These are phyloP conservation scores for Balaeniceps rex DNA, from an alignment of 2,113 vertebrate genomes.

Conservation along the genomic window DNA sequence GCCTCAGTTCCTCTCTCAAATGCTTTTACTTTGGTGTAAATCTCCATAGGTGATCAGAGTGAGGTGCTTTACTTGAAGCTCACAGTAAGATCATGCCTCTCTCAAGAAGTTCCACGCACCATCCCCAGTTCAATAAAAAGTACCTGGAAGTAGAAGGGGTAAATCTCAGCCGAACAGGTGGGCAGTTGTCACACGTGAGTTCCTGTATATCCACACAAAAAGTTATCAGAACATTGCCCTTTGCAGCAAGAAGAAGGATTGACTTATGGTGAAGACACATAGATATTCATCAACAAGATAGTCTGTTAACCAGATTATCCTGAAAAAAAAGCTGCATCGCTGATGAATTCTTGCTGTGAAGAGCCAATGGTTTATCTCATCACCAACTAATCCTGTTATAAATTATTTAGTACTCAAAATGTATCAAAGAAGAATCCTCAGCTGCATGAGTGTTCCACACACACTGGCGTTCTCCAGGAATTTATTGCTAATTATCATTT, in stretches of 20 bases:
- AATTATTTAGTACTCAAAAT: background rate
- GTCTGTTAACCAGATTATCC: background rate
- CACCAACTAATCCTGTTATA: background rate
- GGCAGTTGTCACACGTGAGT: background rate
- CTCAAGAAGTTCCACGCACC: background rate
- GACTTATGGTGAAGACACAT: background rate
- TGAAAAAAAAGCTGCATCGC: background rate
- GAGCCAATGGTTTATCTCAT: constrained; percentile 18
- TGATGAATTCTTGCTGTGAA: background rate
- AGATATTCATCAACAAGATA: background rate
- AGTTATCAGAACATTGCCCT: background rate
- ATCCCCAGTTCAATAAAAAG: background rate
- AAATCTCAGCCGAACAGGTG: background rate
- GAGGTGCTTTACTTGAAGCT: background rate
- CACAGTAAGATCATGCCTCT: background rate
- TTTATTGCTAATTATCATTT: constrained; percentile 18
- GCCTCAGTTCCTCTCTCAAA: background rate
- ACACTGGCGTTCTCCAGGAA: background rate
- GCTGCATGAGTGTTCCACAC: background rate
- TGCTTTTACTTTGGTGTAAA: background rate
- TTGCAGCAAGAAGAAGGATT: background rate
- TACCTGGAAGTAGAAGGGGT: background rate
- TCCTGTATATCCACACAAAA: background rate
- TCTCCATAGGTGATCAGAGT: background rate
- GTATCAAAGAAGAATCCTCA: background rate